phyloP scores from a whole-genome alignment of 2,888 invertebrate genomes.

The Dicyrtoma fusca region DNA sequence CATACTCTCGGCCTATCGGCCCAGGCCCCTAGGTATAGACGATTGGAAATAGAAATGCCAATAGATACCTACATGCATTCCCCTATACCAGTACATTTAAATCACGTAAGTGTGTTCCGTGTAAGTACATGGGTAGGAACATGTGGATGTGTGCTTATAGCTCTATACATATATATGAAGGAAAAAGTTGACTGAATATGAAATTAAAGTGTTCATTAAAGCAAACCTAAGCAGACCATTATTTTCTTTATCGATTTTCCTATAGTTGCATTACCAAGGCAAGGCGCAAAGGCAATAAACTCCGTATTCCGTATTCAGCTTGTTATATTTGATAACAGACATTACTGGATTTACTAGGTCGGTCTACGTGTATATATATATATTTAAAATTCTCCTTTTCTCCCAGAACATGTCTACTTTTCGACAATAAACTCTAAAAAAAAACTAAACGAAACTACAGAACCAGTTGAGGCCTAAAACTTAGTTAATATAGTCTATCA shows the following conservation, averaged over 20 bases:
- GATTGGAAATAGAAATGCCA: too few species aligned
- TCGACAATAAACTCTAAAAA: background rate
- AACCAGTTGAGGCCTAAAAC: too few species aligned
- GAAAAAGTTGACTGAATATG: constrained; percentile 15
- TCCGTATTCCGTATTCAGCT: constrained; percentile 19
- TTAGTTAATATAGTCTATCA: too few species aligned
- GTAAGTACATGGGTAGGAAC: background rate
- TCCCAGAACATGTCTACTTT: background rate
- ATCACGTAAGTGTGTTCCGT: background rate
- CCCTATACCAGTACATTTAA: too few species aligned
- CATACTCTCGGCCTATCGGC: too few species aligned
- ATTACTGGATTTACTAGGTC: constrained; percentile 22
- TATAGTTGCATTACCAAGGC: background rate
- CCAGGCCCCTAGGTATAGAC: too few species aligned
- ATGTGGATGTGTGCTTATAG: background rate
- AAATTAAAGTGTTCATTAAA: constrained; percentile 24
- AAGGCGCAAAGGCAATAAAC: constrained; percentile 15
- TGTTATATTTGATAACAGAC: constrained; percentile 34
- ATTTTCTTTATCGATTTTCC: constrained; percentile 34
- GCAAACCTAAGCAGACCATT: constrained; percentile 33
- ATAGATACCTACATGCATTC: too few species aligned
- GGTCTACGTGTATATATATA: too few species aligned
- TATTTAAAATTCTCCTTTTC: background rate
- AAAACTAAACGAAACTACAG: background rate
- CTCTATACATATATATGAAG: background rate